A percentile compares a stretch with the other conserved stretches of the same genome.
These are phyloP conservation scores for Leptoclinus maculatus DNA, from an alignment of 2,797 vertebrate species.

Conservation along the genomic window DNA sequence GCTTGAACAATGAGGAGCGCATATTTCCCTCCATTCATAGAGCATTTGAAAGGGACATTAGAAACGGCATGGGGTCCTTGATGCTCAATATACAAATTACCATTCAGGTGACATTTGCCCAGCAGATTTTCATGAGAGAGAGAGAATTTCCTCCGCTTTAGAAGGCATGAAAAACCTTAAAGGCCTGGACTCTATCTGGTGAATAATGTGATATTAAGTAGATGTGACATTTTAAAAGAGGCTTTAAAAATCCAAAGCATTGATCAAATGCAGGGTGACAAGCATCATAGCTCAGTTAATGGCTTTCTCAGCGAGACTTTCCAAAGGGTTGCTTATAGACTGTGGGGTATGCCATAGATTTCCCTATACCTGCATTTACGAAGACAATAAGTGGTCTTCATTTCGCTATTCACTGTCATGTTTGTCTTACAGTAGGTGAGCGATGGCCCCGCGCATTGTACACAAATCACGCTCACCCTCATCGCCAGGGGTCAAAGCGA, in stretches of 20 bases:
- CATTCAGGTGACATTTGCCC: constrained; percentile 64
- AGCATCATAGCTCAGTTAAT: constrained; percentile 73
- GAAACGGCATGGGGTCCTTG: constrained; percentile 28
- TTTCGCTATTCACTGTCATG: constrained; percentile 24
- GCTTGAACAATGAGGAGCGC: constrained; percentile 22
- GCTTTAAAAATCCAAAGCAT: constrained; percentile 69
- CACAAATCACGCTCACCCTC: constrained; percentile 7
- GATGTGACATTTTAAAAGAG: constrained; percentile 78
- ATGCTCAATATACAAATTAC: constrained; percentile 52
- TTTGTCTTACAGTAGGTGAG: constrained; percentile 15
- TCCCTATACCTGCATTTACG: constrained; percentile 34
- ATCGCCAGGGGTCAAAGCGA: constrained; percentile 10
- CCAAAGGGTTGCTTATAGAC: constrained; percentile 44
- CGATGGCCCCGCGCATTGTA: neutral
- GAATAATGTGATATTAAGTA: constrained; percentile 77
- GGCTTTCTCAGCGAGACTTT: constrained; percentile 55
- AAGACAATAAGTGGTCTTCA: constrained; percentile 16
- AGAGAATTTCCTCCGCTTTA: constrained; percentile 34
- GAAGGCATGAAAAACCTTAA: constrained; percentile 57
- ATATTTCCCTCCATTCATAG: constrained; percentile 20
- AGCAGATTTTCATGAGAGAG: constrained; percentile 40
- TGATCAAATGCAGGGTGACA: constrained; percentile 74
- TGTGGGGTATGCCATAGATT: constrained; percentile 30
- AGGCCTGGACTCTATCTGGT: constrained; percentile 46
- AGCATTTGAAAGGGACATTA: constrained; percentile 29